A percentile compares a stretch with the other conserved stretches of the same genome.
Evolutionary conservation across 2,797 vertebrate species (phyloP).

Genomic region (Sebastes melanostomus): DNA sequence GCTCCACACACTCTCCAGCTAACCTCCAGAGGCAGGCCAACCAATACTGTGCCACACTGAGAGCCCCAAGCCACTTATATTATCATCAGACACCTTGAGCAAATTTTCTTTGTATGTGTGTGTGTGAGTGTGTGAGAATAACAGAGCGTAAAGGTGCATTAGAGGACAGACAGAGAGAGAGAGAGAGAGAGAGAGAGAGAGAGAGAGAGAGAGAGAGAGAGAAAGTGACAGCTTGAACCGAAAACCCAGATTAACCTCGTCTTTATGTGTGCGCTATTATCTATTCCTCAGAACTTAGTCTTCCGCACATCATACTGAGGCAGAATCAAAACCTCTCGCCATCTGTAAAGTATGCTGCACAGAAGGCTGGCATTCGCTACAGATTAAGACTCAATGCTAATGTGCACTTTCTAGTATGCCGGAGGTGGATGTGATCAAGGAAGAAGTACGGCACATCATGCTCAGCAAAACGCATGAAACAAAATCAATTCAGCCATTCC

Average conservation of each 20-base stretch:
- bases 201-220: not conserved
- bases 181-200: not conserved
- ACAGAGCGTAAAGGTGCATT: constrained; percentile 48
- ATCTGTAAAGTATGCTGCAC: constrained; percentile 56
- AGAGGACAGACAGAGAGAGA: constrained; percentile 36
- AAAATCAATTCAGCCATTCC: constrained; percentile 50
- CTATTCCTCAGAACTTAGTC: constrained; percentile 38
- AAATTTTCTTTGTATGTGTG: constrained; percentile 50
- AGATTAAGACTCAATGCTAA: constrained; percentile 69
- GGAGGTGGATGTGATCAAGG: constrained; percentile 59
- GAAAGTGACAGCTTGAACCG: constrained; percentile 34
- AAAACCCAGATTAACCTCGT: constrained; percentile 49
- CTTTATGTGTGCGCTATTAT: constrained; percentile 38
- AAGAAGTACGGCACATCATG: constrained; percentile 30
- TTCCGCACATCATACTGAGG: constrained; percentile 26
- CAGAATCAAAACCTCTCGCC: constrained; percentile 54
- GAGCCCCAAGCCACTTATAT: constrained; percentile 57
- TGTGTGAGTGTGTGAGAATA: constrained; percentile 29
- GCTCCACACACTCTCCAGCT: constrained; percentile 71
- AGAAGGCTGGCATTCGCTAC: constrained; percentile 56
- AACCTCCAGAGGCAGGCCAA: constrained; percentile 65
- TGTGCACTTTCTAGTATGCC: constrained; percentile 42
- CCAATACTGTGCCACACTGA: constrained; percentile 50
- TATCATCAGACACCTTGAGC: constrained; percentile 74
- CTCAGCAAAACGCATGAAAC: constrained; percentile 49